These are phyloP conservation scores for Lycodopsis pacificus DNA, from an alignment of 2,797 vertebrate species.

Conservation along the genomic window DNA sequence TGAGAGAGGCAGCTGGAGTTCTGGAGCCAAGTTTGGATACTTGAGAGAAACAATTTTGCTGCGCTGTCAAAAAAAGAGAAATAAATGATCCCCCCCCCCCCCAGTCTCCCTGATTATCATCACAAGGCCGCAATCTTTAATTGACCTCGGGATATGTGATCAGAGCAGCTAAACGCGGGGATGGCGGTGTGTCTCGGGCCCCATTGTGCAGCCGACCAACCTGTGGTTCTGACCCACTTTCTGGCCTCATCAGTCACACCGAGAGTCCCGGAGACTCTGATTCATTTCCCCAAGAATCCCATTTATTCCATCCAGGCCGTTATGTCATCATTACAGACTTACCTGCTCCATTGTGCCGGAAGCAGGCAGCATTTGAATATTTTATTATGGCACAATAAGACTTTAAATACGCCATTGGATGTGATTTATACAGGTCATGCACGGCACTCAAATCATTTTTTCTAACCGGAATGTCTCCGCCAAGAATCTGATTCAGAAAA, in stretches of 20 bases:
- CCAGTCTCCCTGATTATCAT: constrained; percentile 10
- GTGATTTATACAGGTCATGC: constrained; percentile 74
- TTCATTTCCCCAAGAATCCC: constrained; percentile 76
- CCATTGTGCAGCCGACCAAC: constrained; percentile 78
- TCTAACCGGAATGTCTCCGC: constrained; percentile 40
- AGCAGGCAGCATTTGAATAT: constrained; percentile 78
- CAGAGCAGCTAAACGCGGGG: constrained; percentile 13
- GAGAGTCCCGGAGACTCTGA: constrained; percentile 65
- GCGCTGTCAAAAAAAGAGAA: constrained; percentile 26
- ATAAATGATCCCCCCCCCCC: constrained; percentile 16
- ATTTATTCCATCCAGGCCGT: constrained; percentile 70
- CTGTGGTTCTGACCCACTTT: constrained; percentile 84
- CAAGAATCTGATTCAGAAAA: constrained; percentile 30
- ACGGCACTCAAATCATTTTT: constrained; percentile 54
- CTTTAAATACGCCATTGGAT: constrained; percentile 72
- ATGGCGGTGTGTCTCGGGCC: constrained; percentile 53
- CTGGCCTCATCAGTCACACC: constrained; percentile 72
- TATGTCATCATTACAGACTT: constrained; percentile 81
- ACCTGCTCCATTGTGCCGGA: constrained; percentile 64
- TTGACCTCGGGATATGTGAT: constrained; percentile 34
- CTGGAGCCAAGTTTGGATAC: not conserved
- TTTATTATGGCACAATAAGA: constrained; percentile 76
- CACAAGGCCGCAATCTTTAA: constrained; percentile 30
- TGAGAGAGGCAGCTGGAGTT: constrained; percentile 25
- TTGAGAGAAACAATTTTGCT: constrained; percentile 7